phyloP scores from a whole-genome alignment of 1,140 invertebrate genomes.

The Mactra quadrangularis region DNA sequence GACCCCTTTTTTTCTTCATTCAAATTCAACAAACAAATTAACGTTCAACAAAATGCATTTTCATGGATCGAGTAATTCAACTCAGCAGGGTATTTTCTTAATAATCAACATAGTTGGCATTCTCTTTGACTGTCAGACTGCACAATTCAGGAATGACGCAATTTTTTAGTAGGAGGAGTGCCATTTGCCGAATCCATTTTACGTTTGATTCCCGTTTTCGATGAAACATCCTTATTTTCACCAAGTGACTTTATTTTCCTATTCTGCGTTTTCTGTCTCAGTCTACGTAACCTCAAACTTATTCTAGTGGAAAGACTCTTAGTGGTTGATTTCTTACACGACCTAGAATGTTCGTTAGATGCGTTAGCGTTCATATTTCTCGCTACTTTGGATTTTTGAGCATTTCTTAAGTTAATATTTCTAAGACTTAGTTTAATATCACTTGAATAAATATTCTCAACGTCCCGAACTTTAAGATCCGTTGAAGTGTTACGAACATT shows the following conservation, averaged over 20 bases:
- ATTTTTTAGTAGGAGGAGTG: constrained; percentile 45
- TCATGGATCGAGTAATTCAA: no score
- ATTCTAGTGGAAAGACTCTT: constrained; percentile 58
- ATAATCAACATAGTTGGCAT: no score
- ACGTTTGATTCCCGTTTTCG: constrained; percentile 34
- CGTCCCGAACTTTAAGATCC: constrained; percentile 37
- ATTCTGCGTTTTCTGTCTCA: constrained; percentile 46
- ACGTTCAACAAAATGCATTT: no score
- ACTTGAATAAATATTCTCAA: constrained; percentile 44
- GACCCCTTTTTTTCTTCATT: no score
- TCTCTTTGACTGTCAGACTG: no score
- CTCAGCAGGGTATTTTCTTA: no score
- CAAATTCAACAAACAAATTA: no score
- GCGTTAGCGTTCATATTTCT: constrained; percentile 45
- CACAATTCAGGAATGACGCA: constrained; percentile 36
- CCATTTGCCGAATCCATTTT: constrained; percentile 42
- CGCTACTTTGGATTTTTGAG: constrained; percentile 3
- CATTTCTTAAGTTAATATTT: constrained; percentile 48
- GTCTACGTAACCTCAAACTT: constrained; percentile 44
- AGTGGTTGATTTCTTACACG: constrained; percentile 4
- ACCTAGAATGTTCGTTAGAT: not conserved
- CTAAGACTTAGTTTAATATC: constrained; percentile 35
- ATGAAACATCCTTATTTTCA: constrained; percentile 45
- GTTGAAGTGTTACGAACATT: constrained; percentile 21
- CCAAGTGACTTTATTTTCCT: not conserved